A percentile compares a stretch with the other conserved stretches of the same genome.
These are phyloP conservation scores for Parnassius mnemosyne DNA, from an alignment of 2,888 invertebrate species.

Conservation along the genomic window DNA sequence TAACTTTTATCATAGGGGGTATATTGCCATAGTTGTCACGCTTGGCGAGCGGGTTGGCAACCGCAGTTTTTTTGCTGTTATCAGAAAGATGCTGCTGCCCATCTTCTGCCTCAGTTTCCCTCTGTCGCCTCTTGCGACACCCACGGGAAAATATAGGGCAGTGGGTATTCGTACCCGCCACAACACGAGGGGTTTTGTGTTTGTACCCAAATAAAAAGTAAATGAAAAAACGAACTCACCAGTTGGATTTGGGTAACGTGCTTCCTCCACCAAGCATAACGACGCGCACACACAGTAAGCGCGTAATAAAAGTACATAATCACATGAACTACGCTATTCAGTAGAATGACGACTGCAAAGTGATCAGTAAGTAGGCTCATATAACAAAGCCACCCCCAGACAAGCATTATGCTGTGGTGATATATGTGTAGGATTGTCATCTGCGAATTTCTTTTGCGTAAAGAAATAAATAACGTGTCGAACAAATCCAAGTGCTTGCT, in stretches of 20 bases:
- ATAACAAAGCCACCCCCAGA: constrained; percentile 89
- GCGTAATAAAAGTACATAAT: constrained; percentile 92
- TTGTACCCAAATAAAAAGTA: neutral
- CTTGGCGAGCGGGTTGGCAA: no score
- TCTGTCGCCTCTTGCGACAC: no score
- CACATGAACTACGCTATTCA: constrained; percentile 89
- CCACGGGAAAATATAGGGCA: no score
- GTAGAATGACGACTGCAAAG: constrained; percentile 85
- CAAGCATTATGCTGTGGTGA: constrained; percentile 89
- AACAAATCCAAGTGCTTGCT: constrained; percentile 88
- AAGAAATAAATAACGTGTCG: constrained; percentile 92
- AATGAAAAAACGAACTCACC: constrained; percentile 66
- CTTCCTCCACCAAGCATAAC: constrained; percentile 92
- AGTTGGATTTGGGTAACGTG: constrained; percentile 90
- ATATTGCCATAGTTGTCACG: no score
- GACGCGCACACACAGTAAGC: constrained; percentile 86
- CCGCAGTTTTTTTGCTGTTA: no score
- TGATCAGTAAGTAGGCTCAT: constrained; percentile 89
- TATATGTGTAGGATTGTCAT: constrained; percentile 93
- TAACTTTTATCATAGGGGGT: no score
- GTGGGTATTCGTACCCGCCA: no score
- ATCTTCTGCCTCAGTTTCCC: no score
- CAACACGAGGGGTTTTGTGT: neutral
- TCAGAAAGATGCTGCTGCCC: no score
- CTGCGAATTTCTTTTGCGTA: constrained; percentile 89